Evolutionary conservation across 2,113 vertebrate species (phyloP), one percentile per base, ranked within the genome.

Genomic region (Phylloscopus whistleri): DNA sequence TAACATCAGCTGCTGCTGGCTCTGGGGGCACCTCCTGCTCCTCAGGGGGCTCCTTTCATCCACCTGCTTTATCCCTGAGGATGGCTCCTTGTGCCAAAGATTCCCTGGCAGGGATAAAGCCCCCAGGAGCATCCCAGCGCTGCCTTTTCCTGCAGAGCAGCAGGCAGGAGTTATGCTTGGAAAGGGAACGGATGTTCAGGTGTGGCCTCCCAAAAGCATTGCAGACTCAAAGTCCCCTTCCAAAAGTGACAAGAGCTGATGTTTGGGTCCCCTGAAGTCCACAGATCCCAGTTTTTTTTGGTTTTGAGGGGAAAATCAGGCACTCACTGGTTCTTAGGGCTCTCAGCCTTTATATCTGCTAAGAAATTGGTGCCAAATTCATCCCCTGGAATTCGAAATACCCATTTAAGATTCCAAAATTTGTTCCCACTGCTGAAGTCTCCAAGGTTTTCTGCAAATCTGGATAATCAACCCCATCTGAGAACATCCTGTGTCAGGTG

Each of bases 41-140:
- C 15, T 78, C 18, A 0, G 2, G 11, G n/a, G 31, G 22, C n/a
- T 86, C 41, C 52, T 59, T 22, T 4, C 3, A 0, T 24, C 73
- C 66, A 4, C 58, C 87, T 90, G 14, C 18, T 66, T 35, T 2
- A 23, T 75, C n/a, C 69, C 69, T 9, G 31, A 37, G 67, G 59
- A 15, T 17, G 26, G 24, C 7, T 58, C 31, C 31, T 33, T 3
- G 7, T 4, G n/a, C 28, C 76, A 37, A 37, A 69, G 56, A 13
- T 43, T 67, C 31, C 49, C 44, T 37, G 44, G 63, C 44, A 43
- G 60, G 62, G 64, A 18, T 14, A 1, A 35, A 79, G 30, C 27
- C 30, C 6, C 17, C 18, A 4, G 48, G 16, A 73, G 19, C 51
- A 24, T 5, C 41, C 60, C n/a, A 33, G 33, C 2, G 0, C 26